phyloP scores from a whole-genome alignment of 2,797 vertebrate genomes.

The Carduelis carduelis region DNA sequence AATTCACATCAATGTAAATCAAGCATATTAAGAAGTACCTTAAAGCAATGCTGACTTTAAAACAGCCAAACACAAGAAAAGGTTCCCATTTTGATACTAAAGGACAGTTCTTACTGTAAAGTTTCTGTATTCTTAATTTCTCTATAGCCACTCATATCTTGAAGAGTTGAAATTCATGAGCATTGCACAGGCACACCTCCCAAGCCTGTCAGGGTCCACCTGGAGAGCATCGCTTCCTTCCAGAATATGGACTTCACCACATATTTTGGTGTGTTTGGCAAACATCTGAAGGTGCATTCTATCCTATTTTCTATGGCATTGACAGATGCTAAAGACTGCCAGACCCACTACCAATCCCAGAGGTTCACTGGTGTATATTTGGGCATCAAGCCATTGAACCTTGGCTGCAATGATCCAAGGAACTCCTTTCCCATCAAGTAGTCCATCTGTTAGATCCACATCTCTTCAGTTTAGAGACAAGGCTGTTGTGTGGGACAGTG shows the following conservation, averaged over 20 bases:
- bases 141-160: neutral
- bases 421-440: neutral
- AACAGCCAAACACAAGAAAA: neutral
- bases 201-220: neutral
- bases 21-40: neutral
- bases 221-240: neutral
- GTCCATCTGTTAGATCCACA: neutral
- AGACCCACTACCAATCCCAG: neutral
- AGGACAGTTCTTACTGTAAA: neutral
- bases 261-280: neutral
- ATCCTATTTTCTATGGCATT: neutral
- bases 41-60: neutral
- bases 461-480: neutral
- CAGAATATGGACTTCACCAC: neutral
- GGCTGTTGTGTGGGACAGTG: neutral
- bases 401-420: neutral
- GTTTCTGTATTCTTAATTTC: neutral
- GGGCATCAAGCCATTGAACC: neutral
- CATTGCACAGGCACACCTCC: neutral
- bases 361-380: neutral
- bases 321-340: neutral
- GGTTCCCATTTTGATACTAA: neutral
- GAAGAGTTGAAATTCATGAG: neutral
- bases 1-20: neutral
- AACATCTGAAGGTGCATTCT: neutral